Percentiles rank a stretch among this genome's conserved stretches.
These are phyloP conservation scores for Brachionus koreanus DNA, from an alignment of 1,140 invertebrate genomes.

Conservation along the genomic window DNA sequence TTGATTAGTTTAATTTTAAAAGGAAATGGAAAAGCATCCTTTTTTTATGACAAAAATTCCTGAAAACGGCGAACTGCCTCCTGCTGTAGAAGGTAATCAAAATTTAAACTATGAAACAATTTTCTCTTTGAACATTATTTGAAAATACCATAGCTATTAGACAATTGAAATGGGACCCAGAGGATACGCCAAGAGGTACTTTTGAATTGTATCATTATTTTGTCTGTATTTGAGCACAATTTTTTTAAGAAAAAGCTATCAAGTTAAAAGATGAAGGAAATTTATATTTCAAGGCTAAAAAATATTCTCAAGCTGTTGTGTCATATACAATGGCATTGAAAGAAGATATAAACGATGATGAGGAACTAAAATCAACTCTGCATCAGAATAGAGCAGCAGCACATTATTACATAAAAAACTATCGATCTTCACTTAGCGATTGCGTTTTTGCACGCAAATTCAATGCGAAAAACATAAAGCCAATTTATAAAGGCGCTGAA, in stretches of 20 bases:
- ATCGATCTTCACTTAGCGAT: conserved; percentile 65
- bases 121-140: not conserved
- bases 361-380: not conserved
- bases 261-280: conserved; percentile 44
- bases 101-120: not conserved
- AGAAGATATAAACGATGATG: not conserved
- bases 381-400: conserved; percentile 24
- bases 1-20: too few species aligned
- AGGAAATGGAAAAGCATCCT: conserved; percentile 45
- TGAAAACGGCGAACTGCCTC: conserved; percentile 12
- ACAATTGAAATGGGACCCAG: conserved; percentile 44
- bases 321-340: conserved; percentile 38
- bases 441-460: conserved; percentile 72
- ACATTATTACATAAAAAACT: conserved; percentile 43
- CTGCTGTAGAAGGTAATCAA: conserved; percentile 23
- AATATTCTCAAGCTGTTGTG: conserved; percentile 9
- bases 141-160: not conserved
- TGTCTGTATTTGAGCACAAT: not conserved
- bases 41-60: conserved; percentile 37
- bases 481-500: conserved; percentile 68
- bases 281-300: conserved; percentile 30
- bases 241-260: conserved; percentile 8
- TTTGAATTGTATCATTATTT: not conserved
- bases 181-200: conserved; percentile 15
- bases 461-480: conserved; percentile 75